These are phyloP conservation scores for Drosophila merina DNA, from an alignment of 2,888 invertebrate genomes.

Conservation along the genomic window DNA sequence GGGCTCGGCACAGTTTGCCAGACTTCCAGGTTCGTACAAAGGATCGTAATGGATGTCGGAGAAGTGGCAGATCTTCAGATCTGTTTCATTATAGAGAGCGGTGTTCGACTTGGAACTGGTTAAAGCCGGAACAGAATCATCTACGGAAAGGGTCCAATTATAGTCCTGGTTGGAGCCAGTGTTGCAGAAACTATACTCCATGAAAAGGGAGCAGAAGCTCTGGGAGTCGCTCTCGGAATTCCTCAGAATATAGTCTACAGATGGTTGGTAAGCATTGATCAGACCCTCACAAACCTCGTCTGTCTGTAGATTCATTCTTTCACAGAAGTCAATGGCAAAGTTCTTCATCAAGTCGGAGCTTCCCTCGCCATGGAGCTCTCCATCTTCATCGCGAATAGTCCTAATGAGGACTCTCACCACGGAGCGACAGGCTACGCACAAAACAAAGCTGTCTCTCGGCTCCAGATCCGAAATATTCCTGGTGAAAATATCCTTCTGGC, in stretches of 20 bases:
- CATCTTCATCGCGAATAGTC: conserved; percentile 84
- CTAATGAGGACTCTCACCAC: conserved; percentile 67
- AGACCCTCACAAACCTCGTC: conserved; percentile 87
- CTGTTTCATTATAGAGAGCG: conserved; percentile 52
- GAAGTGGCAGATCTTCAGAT: conserved; percentile 79
- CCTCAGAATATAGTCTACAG: conserved; percentile 86
- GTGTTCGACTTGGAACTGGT: conserved; percentile 70
- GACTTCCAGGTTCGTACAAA: conserved; percentile 87
- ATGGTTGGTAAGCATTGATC: conserved; percentile 86
- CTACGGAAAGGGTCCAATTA: conserved; percentile 74
- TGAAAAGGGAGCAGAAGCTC: conserved; percentile 81
- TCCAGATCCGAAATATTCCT: conserved; percentile 67
- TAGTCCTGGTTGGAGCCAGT: conserved; percentile 59
- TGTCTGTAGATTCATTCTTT: conserved; percentile 85
- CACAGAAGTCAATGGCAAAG: conserved; percentile 85
- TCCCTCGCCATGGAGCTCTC: conserved; percentile 80
- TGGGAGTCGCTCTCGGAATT: conserved; percentile 84
- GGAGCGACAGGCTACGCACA: conserved; percentile 78
- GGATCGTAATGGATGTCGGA: conserved; percentile 91
- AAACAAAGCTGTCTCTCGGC: conserved; percentile 66
- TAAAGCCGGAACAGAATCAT: conserved; percentile 35
- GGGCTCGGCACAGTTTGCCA: conserved; percentile 90
- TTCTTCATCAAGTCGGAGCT: conserved; percentile 77
- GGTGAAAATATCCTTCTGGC: conserved; percentile 69
- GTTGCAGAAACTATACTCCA: conserved; percentile 76